Evolutionary conservation across 2,113 vertebrate genomes (phyloP).

Genomic region (mouse (Mus musculus)): DNA sequence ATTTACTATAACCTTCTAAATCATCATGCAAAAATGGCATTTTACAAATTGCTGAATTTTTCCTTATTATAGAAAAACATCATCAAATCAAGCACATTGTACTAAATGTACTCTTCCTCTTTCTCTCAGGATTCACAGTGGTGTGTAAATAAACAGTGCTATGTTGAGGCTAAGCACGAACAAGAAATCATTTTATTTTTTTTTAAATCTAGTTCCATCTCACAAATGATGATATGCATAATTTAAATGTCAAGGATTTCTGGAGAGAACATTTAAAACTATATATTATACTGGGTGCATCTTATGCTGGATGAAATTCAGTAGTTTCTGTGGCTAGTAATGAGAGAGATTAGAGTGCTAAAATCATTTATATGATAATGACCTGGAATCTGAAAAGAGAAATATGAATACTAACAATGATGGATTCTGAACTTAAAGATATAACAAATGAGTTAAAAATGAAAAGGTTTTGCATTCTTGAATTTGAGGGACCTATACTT

Average conservation of each 20-base stretch:
- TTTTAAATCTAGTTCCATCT: neutral
- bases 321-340: neutral
- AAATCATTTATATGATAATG: neutral
- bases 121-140: neutral
- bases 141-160: neutral
- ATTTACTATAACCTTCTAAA: neutral
- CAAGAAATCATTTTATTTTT: neutral
- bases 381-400: neutral
- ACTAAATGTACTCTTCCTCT: neutral
- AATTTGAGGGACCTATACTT: neutral
- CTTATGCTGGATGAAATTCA: neutral
- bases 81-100: neutral
- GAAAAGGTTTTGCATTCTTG: neutral
- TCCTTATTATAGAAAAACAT: neutral
- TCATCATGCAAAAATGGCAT: neutral
- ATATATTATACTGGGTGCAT: neutral
- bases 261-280: neutral
- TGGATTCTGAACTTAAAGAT: constrained; percentile 37
- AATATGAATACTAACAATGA: neutral
- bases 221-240: neutral
- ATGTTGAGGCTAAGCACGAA: neutral
- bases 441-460: neutral
- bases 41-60: neutral
- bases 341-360: neutral
- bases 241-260: constrained; percentile 29